Conservation (phyloP, 2,888 invertebrate species). For the Tenthredo livida region DNA sequence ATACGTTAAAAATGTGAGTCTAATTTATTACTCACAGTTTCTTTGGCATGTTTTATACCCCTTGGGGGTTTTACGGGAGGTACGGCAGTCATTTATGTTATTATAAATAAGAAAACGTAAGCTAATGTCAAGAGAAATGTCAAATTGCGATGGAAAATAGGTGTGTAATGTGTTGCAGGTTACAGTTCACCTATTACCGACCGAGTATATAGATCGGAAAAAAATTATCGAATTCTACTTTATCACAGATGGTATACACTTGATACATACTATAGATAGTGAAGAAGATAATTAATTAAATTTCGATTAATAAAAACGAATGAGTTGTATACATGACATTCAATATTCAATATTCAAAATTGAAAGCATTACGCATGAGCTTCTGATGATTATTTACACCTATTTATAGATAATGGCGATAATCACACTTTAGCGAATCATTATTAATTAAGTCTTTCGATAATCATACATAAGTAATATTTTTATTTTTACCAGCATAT, state of each 20-base stretch:
- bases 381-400: not conserved
- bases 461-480: not conserved
- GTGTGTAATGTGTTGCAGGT: too few species aligned
- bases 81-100: slow-evolving; percentile 81
- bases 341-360: not conserved
- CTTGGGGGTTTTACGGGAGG: slow-evolving; percentile 92
- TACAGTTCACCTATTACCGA: slow-evolving; percentile 6
- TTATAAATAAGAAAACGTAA: slow-evolving; percentile 40
- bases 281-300: not conserved
- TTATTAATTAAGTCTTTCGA: not conserved
- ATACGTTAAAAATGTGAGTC: not conserved
- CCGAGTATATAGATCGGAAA: not conserved
- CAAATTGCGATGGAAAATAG: slow-evolving; percentile 46
- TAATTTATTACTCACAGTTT: slow-evolving; percentile 84
- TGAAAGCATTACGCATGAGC: not conserved
- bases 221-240: not conserved
- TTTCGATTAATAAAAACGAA: too few species aligned
- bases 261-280: not conserved
- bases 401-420: not conserved
- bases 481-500: not conserved
- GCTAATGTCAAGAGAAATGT: slow-evolving; percentile 53
- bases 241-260: not conserved
- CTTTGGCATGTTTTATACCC: slow-evolving; percentile 91
- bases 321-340: too few species aligned
- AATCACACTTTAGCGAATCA: not conserved